Percentiles rank a stretch among this genome's conserved stretches.
phyloP scores from a whole-genome alignment of 1,140 invertebrate genomes.

The Ostrea edulis region DNA sequence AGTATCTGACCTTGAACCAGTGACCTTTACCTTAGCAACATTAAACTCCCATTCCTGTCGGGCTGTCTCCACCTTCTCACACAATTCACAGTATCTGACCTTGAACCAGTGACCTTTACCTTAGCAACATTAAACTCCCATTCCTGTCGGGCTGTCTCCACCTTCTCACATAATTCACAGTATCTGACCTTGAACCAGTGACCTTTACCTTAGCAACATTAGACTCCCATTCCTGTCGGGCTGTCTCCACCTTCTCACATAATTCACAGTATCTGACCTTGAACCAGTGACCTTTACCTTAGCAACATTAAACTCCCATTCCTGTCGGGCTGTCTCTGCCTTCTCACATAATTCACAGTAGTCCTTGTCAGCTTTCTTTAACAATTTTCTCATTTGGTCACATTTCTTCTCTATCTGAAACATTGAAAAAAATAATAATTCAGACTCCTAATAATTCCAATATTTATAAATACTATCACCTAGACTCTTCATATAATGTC shows the following conservation, averaged over 20 bases:
- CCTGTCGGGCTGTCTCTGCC: conserved; percentile 91
- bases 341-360: conserved; percentile 95
- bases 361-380: conserved; percentile 94
- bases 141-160: conserved; percentile 92
- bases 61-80: conserved; percentile 80
- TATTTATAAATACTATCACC: too few species aligned
- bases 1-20: too few species aligned
- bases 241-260: conserved; percentile 92
- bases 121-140: conserved; percentile 94
- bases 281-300: conserved; percentile 78
- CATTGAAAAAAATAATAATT: conserved; percentile 8
- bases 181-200: conserved; percentile 73
- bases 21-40: conserved; percentile 83
- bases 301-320: conserved; percentile 93
- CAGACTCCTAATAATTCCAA: too few species aligned
- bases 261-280: conserved; percentile 88
- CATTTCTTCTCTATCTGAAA: conserved; percentile 90
- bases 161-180: conserved; percentile 81
- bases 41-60: conserved; percentile 95
- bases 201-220: conserved; percentile 85
- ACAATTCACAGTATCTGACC: not conserved
- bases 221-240: conserved; percentile 94
- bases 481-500: too few species aligned
- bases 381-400: conserved; percentile 92
- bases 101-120: conserved; percentile 55